Conservation (phyloP, 2,888 invertebrate species). For the Cremastinae sp. region DNA sequence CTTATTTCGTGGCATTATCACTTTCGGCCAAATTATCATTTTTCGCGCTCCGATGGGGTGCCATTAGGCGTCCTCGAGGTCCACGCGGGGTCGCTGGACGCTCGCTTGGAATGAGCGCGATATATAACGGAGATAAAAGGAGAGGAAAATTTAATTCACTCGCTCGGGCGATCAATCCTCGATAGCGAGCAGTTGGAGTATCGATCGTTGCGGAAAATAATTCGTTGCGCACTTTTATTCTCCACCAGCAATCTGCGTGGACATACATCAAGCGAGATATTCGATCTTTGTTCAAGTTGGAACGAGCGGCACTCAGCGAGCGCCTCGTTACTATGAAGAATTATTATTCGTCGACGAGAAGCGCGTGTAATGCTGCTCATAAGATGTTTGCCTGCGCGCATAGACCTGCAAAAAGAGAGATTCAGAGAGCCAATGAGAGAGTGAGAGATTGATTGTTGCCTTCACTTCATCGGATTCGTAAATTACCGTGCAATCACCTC, state of each 20-base stretch:
- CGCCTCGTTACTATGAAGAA: constrained; percentile 10
- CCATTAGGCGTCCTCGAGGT: constrained; percentile 9
- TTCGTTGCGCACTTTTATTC: not conserved
- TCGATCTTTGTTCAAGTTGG: constrained; percentile 17
- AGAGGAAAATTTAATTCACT: constrained; percentile 31
- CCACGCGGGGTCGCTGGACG: constrained; percentile 9
- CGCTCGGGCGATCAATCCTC: constrained; percentile 9
- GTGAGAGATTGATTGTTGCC: too few relatives aligned
- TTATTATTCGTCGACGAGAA: constrained; percentile 17
- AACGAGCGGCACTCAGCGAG: constrained; percentile 5
- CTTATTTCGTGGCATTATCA: constrained; percentile 21
- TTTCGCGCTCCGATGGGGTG: constrained; percentile 13
- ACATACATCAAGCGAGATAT: constrained; percentile 5
- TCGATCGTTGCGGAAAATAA: not conserved
- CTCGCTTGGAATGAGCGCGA: constrained; percentile 23
- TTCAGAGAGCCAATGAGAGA: too few relatives aligned
- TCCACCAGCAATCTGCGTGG: not conserved
- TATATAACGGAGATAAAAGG: constrained; percentile 28
- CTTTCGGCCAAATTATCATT: constrained; percentile 26
- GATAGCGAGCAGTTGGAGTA: not conserved
- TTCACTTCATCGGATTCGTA: too few relatives aligned
- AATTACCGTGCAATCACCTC: not conserved
- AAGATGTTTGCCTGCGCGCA: not conserved
- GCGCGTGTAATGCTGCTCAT: not conserved
- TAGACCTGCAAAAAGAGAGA: not conserved